These are phyloP conservation scores for Manis javanica DNA, from an alignment of 2,797 vertebrate genomes.

Conservation along the genomic window DNA sequence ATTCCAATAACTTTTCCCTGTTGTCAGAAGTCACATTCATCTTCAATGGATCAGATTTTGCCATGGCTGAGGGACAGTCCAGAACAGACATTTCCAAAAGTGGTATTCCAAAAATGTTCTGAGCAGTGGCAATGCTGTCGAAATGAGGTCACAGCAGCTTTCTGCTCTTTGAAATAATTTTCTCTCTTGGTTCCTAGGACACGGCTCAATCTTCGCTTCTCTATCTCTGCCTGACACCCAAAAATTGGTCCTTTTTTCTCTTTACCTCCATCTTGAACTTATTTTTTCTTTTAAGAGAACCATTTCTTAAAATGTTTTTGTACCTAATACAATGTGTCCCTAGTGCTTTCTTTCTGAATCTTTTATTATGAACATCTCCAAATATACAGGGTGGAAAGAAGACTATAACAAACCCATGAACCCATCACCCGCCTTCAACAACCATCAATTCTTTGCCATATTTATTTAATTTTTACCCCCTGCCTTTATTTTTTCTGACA, in stretches of 20 bases:
- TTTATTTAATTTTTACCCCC: not conserved
- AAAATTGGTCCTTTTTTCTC: not conserved
- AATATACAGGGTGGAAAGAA: not conserved
- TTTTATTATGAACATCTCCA: conserved; percentile 44
- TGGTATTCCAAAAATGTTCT: conserved; percentile 30
- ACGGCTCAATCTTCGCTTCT: not conserved
- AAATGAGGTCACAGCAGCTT: conserved; percentile 18
- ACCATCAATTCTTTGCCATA: not conserved
- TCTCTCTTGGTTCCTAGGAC: not conserved
- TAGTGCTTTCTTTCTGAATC: not conserved
- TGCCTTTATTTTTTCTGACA: not conserved
- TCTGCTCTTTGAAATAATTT: conserved; percentile 27
- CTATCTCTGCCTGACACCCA: not conserved
- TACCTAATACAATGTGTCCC: not conserved
- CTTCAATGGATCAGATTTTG: conserved; percentile 37
- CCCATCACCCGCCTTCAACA: not conserved
- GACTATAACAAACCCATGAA: not conserved
- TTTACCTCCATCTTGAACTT: not conserved
- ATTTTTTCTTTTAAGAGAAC: not conserved
- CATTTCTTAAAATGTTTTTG: conserved; percentile 44
- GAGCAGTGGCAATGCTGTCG: not conserved
- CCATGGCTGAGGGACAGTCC: conserved; percentile 17
- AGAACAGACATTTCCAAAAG: conserved; percentile 34
- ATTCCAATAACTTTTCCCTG: not conserved
- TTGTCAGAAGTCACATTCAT: conserved; percentile 42